Evolutionary conservation across 2,797 vertebrate species (phyloP).

Genomic region (Dipus sagitta): DNA sequence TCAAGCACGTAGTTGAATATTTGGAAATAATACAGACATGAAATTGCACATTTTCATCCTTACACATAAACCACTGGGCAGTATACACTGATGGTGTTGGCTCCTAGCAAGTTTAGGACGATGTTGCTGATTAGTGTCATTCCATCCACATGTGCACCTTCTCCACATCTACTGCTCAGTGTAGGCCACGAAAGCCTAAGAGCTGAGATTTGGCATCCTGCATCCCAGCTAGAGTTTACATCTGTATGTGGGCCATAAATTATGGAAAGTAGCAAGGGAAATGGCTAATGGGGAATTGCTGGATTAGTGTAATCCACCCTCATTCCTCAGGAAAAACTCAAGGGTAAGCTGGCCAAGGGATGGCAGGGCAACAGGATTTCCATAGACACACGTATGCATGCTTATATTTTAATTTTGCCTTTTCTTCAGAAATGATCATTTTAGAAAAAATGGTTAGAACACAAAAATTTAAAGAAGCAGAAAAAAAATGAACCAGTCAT

Average conservation of each 20-base stretch:
- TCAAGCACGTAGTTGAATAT: neutral
- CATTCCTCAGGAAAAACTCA: neutral
- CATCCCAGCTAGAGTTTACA: neutral
- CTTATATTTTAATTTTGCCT: neutral
- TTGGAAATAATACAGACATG: slow-evolving; percentile 5
- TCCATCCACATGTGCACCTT: neutral
- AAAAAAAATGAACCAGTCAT: neutral
- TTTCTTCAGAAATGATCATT: neutral
- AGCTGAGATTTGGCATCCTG: neutral
- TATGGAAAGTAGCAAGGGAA: neutral
- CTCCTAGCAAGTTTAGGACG: neutral
- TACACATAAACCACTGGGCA: neutral
- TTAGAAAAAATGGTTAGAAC: slow-evolving; percentile 19
- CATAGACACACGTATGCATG: neutral
- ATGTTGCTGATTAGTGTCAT: neutral
- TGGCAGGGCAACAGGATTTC: neutral
- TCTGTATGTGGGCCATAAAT: neutral
- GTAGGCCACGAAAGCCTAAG: neutral
- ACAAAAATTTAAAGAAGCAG: neutral
- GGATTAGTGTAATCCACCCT: neutral
- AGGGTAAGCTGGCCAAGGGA: neutral
- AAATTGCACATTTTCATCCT: neutral
- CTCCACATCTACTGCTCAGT: neutral
- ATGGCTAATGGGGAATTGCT: neutral
- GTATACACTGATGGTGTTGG: neutral